These are phyloP conservation scores for Vesta saturnalis DNA, from an alignment of 2,888 invertebrate species.

Conservation along the genomic window DNA sequence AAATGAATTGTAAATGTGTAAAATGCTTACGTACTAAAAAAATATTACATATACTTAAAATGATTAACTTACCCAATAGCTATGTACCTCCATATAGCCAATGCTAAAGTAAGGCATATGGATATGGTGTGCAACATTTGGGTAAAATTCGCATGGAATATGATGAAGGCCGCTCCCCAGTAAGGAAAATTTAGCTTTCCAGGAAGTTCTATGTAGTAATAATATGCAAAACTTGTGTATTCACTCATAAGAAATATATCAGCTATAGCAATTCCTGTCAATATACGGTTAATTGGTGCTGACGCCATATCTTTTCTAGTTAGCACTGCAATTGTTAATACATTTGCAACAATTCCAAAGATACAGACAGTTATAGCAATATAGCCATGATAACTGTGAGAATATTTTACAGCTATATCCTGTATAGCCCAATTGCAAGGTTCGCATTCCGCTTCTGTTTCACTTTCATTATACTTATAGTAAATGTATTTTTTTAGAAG, in stretches of 20 bases:
- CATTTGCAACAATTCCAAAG: conserved; percentile 87
- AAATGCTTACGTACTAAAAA: too few species aligned
- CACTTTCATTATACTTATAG: conserved; percentile 8
- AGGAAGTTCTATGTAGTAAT: conserved; percentile 72
- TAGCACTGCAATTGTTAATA: conserved; percentile 86
- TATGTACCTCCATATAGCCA: conserved; percentile 89
- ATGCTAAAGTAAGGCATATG: conserved; percentile 80
- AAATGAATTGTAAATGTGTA: too few species aligned
- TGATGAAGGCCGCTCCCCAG: conserved; percentile 76
- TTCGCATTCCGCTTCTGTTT: conserved; percentile 22
- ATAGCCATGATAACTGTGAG: conserved; percentile 80
- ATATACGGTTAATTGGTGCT: conserved; percentile 87
- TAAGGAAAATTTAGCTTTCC: conserved; percentile 74
- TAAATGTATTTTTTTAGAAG: conserved; percentile 24
- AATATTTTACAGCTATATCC: conserved; percentile 70
- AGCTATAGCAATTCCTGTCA: conserved; percentile 86
- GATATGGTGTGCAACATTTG: conserved; percentile 85
- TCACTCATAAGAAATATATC: conserved; percentile 93
- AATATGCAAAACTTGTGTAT: conserved; percentile 79
- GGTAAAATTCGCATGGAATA: conserved; percentile 84
- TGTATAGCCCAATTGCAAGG: conserved; percentile 39
- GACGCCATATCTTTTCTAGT: conserved; percentile 82
- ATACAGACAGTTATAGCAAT: conserved; percentile 84
- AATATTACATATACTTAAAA: too few species aligned
- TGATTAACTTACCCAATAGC: conserved; percentile 78